Evolutionary conservation across 2,797 vertebrate species (phyloP), one percentile per base, ranked within the genome.

Genomic region (Adelosebastes latens): DNA sequence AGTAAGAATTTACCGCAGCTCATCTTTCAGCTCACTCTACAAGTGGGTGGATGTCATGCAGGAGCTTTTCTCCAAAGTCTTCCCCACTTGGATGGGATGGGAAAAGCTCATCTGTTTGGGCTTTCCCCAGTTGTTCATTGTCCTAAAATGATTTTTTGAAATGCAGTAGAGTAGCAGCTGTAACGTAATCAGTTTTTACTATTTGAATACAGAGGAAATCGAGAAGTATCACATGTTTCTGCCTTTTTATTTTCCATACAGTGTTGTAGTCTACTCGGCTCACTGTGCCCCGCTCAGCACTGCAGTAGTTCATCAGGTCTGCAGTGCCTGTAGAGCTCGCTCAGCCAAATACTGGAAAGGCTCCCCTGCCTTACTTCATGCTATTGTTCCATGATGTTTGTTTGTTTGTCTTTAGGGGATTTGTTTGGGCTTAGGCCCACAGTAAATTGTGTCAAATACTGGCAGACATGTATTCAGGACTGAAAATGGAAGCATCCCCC

Each of bases 381-480:
- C 86, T 87, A 56, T 90, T 90, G 81, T 89, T 93, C 90, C 90
- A 82, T 86, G 83, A 86, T 76, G 36, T 87, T 85, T 91, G 84
- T 87, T 94, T 92, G 89, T 91, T 91, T 92, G 90, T 90, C 89
- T 92, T 76, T 3, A 13, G 90, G 87, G 88, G 79, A 60, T 88
- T 79, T 80, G 75, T 90, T 90, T 87, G 83, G 79, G 69, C 74
- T 75, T 36, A 25, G 25, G 73, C 79, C 86, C 72, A 71, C 75
- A 59, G 77, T 77, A 90, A 84, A 88, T 77, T 78, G 75, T 86
- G 75, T 89, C 76, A 79, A 85, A 92, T 79, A 59, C 83, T 88
- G 88, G 88, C 87, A 87, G 87, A 79, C 66, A 52, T 53, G 61
- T 72, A 81, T 81, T 72, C 67, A 70, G 32, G 71, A 78, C 64